These are phyloP conservation scores for Temnopleurus reevesii DNA, from an alignment of 53 echinoderm and acorn worm genomes.

Conservation along the genomic window DNA sequence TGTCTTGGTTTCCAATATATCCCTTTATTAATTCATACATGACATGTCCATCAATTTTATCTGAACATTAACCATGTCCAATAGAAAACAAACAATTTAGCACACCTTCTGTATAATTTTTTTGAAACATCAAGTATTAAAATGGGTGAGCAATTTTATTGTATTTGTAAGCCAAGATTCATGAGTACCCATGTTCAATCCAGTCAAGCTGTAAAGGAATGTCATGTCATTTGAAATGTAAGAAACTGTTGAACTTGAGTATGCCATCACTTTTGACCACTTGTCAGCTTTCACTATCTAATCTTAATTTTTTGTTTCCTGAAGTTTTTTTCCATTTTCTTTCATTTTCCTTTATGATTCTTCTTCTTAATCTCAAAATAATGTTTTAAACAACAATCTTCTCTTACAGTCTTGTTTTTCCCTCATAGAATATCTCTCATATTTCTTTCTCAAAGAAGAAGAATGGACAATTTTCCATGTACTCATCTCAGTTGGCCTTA, in stretches of 20 bases:
- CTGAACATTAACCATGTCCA: too few species aligned
- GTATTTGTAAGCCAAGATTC: slow-evolving; percentile 28
- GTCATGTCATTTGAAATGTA: neutral
- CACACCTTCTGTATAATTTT: too few species aligned
- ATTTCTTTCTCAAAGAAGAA: too few species aligned
- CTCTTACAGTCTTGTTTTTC: neutral
- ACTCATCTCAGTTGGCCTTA: neutral
- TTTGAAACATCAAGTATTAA: too few species aligned
- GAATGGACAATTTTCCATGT: too few species aligned
- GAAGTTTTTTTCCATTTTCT: neutral
- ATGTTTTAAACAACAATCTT: too few species aligned
- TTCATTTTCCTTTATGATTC: too few species aligned
- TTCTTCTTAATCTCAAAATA: too few species aligned
- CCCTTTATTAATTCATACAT: too few species aligned
- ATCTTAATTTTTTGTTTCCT: neutral
- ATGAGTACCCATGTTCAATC: neutral
- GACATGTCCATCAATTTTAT: too few species aligned
- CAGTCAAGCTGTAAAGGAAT: neutral
- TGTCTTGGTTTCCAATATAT: too few species aligned
- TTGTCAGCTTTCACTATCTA: neutral
- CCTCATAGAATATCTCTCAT: neutral
- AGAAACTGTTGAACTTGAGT: neutral
- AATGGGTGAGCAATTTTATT: slow-evolving; percentile 3
- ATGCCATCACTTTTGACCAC: neutral
- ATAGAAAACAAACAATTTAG: too few species aligned